phyloP scores from a whole-genome alignment of 2,888 invertebrate species.

The Uropetala carovei region DNA sequence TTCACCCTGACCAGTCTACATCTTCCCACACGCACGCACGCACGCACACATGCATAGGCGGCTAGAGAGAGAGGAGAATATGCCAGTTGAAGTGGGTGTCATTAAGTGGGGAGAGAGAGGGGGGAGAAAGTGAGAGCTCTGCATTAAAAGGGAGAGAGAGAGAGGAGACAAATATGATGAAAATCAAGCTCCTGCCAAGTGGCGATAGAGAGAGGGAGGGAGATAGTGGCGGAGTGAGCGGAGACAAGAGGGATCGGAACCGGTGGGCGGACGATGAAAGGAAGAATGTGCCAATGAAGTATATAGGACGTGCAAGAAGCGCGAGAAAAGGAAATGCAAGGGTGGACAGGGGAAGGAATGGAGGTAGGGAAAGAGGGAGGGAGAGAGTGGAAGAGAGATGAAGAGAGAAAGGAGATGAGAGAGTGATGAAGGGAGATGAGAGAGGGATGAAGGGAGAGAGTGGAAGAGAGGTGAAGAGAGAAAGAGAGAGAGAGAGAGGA shows the following conservation, averaged over 20 bases:
- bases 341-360: not conserved
- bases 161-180: conserved; percentile 32
- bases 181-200: conserved; percentile 28
- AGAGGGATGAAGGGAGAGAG: not conserved
- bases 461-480: too few species aligned
- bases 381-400: not conserved
- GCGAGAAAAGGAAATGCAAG: not conserved
- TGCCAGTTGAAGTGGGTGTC: not conserved
- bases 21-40: conserved; percentile 6
- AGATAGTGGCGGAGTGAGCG: too few species aligned
- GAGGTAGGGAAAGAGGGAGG: not conserved
- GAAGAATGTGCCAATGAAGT: conserved; percentile 4
- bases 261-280: conserved; percentile 17
- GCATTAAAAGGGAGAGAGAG: not conserved
- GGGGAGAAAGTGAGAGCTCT: not conserved
- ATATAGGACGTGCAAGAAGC: not conserved
- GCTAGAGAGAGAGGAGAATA: not conserved
- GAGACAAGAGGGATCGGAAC: not conserved
- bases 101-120: not conserved
- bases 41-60: too few species aligned
- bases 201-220: not conserved
- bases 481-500: too few species aligned
- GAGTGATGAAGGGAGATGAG: not conserved
- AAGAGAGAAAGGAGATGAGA: not conserved
- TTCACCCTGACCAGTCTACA: conserved; percentile 29